phyloP scores from a whole-genome alignment of 2,797 vertebrate species.

The Phoeniculus purpureus region DNA sequence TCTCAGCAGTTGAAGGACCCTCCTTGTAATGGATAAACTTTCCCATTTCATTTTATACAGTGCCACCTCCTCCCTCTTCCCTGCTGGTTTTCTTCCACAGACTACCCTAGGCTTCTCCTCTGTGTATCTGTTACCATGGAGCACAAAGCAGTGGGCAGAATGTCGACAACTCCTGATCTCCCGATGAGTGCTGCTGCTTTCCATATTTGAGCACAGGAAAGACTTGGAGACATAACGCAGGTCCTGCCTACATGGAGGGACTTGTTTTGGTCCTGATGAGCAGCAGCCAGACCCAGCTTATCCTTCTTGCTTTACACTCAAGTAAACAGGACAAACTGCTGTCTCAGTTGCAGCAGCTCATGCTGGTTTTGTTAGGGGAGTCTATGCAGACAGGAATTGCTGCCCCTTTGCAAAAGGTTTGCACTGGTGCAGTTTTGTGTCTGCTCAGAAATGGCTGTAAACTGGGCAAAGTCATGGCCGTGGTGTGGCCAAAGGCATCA shows the following conservation, averaged over 20 bases:
- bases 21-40: background rate
- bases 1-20: background rate
- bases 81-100: background rate
- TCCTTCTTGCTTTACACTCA: background rate
- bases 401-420: background rate
- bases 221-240: background rate
- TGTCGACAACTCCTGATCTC: background rate
- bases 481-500: background rate
- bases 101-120: background rate
- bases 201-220: background rate
- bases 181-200: background rate
- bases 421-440: background rate
- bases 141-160: background rate
- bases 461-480: background rate
- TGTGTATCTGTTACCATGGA: background rate
- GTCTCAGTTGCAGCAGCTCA: background rate
- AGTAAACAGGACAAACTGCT: background rate
- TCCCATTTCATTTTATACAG: background rate
- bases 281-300: background rate
- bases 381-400: background rate
- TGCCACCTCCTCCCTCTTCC: background rate
- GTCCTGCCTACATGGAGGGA: background rate
- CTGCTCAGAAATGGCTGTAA: background rate
- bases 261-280: background rate
- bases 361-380: background rate